Percentiles rank a stretch among this genome's conserved stretches.
Conservation (phyloP, 2,888 invertebrate genomes). For the Tineola bisselliella region DNA sequence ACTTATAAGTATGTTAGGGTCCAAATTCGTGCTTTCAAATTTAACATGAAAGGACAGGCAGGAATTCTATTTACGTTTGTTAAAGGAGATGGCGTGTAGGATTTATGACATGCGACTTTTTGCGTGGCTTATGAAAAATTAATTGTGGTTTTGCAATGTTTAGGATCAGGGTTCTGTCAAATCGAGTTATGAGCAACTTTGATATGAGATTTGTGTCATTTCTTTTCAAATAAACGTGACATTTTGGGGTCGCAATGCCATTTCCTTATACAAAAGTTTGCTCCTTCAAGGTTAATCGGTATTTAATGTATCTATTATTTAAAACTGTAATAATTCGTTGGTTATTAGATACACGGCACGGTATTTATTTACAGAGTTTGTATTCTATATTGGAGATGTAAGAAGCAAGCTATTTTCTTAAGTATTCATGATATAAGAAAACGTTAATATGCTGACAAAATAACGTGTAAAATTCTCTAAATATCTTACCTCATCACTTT, state of each 20-base stretch:
- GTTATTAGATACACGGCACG: too few species aligned
- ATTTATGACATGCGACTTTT: background rate
- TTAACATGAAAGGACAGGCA: background rate
- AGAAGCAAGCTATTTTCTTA: too few species aligned
- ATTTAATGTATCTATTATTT: background rate
- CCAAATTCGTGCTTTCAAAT: background rate
- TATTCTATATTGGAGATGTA: too few species aligned
- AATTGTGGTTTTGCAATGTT: background rate
- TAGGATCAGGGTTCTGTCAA: background rate
- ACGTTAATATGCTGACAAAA: background rate
- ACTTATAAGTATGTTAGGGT: background rate
- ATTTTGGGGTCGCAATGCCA: background rate
- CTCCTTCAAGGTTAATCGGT: background rate
- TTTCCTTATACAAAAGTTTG: background rate
- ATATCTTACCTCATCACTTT: slow-evolving; percentile 43
- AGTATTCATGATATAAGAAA: too few species aligned
- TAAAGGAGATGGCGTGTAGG: background rate
- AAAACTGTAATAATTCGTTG: too few species aligned
- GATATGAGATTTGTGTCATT: background rate
- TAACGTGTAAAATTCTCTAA: background rate
- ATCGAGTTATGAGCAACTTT: background rate
- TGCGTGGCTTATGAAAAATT: background rate
- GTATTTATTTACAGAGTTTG: too few species aligned
- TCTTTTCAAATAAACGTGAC: background rate
- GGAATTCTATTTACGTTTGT: background rate